Conservation (phyloP, 2,797 vertebrate species). For the Tadarida brasiliensis region DNA sequence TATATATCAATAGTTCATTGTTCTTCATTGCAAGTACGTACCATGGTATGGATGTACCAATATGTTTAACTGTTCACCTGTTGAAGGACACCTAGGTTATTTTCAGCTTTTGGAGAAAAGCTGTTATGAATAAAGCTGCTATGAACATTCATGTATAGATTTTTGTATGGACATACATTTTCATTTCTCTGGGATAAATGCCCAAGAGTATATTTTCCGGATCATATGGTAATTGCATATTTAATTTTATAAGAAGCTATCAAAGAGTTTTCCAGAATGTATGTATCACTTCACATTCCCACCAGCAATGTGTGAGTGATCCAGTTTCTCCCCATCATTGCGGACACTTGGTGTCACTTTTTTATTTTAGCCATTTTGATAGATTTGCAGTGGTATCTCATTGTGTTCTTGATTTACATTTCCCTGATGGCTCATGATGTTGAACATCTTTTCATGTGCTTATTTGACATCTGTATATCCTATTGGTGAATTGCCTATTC, state of each 20-base stretch:
- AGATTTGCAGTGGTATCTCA: neutral
- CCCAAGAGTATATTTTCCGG: neutral
- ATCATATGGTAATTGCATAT: neutral
- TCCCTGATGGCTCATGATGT: neutral
- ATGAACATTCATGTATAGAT: neutral
- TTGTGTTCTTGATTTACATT: neutral
- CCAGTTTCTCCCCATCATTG: neutral
- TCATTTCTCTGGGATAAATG: slow-evolving; percentile 28
- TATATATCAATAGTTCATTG: neutral
- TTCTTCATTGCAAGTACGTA: neutral
- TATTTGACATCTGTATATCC: neutral
- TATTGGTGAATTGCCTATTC: neutral
- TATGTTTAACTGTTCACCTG: neutral
- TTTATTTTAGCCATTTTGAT: neutral
- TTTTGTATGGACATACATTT: slow-evolving; percentile 26
- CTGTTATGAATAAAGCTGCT: neutral
- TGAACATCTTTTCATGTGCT: neutral
- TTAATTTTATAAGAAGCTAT: slow-evolving; percentile 60
- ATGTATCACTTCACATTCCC: neutral
- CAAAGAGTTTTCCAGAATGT: neutral
- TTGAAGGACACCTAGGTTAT: neutral
- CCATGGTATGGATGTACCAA: neutral
- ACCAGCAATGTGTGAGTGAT: neutral
- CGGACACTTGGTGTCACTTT: neutral
- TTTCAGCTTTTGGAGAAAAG: neutral